These are phyloP conservation scores for Xestia ashworthii DNA, from an alignment of 2,888 invertebrate genomes.

Conservation along the genomic window DNA sequence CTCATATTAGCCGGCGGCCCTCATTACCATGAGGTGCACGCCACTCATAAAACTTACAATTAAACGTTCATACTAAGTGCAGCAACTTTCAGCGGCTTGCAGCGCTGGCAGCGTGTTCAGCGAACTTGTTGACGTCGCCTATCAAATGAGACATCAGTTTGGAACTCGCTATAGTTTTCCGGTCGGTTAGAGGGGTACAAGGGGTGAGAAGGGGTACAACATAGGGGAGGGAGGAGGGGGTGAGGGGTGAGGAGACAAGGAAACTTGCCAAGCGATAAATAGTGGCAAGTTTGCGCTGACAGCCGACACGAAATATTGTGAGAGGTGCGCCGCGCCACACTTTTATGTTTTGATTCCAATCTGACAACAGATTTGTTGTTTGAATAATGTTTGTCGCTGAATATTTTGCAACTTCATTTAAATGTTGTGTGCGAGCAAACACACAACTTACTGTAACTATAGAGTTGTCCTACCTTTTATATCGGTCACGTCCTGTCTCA, in stretches of 20 bases:
- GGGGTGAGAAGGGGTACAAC: conserved; percentile 11
- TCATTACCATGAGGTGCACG: conserved; percentile 38
- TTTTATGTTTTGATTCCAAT: conserved; percentile 70
- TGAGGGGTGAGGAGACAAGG: conserved; percentile 59
- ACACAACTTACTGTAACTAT: not conserved
- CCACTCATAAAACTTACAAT: conserved; percentile 50
- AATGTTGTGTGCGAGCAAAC: not conserved
- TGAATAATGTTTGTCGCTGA: conserved; percentile 49
- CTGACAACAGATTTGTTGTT: conserved; percentile 59
- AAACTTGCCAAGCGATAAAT: conserved; percentile 73
- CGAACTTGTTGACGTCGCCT: conserved; percentile 71
- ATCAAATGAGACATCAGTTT: conserved; percentile 75
- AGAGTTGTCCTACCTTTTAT: not conserved
- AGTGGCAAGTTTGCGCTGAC: conserved; percentile 73
- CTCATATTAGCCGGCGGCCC: conserved; percentile 17
- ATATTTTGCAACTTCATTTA: conserved; percentile 26
- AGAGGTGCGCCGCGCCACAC: conserved; percentile 61
- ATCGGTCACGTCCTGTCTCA: not conserved
- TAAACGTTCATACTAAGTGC: conserved; percentile 55
- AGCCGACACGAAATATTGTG: conserved; percentile 74
- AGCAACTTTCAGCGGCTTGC: conserved; percentile 53
- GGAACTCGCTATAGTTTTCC: conserved; percentile 73
- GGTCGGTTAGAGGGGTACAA: conserved; percentile 60
- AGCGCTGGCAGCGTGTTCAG: conserved; percentile 42
- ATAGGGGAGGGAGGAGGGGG: conserved; percentile 18